phyloP scores from a whole-genome alignment of 2,888 invertebrate genomes.

The Marasmarcha lunaedactyla region DNA sequence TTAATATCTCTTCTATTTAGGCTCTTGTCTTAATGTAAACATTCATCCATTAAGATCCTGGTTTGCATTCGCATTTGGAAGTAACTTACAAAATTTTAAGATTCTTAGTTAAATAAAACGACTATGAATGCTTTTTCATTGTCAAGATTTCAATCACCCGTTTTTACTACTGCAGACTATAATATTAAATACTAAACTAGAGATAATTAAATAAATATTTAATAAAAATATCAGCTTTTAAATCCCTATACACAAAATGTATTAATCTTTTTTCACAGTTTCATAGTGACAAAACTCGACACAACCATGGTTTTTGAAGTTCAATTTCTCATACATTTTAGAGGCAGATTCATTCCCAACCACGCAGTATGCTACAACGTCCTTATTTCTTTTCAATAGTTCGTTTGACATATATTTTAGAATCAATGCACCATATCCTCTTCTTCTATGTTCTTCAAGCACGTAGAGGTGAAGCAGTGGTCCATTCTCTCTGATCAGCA shows the following conservation, averaged over 20 bases:
- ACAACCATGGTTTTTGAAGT: constrained; percentile 18
- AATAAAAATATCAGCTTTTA: no score
- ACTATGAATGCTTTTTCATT: no score
- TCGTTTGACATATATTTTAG: constrained; percentile 30
- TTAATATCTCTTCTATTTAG: no score
- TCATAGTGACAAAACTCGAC: constrained; percentile 9
- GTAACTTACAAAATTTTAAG: no score
- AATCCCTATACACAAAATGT: not conserved
- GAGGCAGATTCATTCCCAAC: constrained; percentile 26
- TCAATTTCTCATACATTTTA: constrained; percentile 32
- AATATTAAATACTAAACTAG: no score
- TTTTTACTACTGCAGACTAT: no score
- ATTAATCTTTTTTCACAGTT: not conserved
- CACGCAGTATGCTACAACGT: constrained; percentile 28
- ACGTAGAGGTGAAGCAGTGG: constrained; percentile 19
- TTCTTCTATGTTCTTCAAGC: constrained; percentile 17
- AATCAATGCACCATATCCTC: constrained; percentile 32
- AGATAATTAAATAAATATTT: no score
- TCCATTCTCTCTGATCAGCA: constrained; percentile 21
- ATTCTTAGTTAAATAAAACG: no score
- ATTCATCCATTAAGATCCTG: no score
- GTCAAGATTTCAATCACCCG: no score
- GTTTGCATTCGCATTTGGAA: no score
- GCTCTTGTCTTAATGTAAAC: no score
- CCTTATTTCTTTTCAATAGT: constrained; percentile 22